A percentile compares a stretch with the other conserved stretches of the same genome.
Evolutionary conservation across 2,113 vertebrate species (phyloP).

Genomic region (Halichoeres trimaculatus): DNA sequence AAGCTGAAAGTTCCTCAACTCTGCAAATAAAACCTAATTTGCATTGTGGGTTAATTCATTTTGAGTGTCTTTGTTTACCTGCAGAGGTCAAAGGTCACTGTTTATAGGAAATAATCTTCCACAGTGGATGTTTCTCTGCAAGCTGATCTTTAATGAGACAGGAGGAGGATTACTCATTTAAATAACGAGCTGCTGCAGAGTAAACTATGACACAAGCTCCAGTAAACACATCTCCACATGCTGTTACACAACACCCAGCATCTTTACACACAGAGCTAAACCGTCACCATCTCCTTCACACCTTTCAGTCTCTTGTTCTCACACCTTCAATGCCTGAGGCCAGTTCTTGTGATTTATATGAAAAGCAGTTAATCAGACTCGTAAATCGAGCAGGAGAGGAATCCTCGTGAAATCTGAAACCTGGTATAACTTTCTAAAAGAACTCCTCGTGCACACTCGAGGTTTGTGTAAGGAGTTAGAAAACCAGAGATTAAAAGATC

Average conservation of each 20-base stretch:
- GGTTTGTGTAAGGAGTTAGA: neutral
- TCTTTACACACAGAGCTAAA: slow-evolving; percentile 24
- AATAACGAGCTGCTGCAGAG: slow-evolving; percentile 33
- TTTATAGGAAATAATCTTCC: slow-evolving; percentile 51
- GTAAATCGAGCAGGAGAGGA: slow-evolving; percentile 75
- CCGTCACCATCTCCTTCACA: neutral
- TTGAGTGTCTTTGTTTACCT: slow-evolving; percentile 17
- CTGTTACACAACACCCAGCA: slow-evolving; percentile 30
- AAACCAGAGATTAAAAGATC: no score
- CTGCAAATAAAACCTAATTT: no score
- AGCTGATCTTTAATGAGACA: slow-evolving; percentile 50
- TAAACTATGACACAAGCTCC: slow-evolving; percentile 66
- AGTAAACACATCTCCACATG: slow-evolving; percentile 55
- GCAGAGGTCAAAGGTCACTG: slow-evolving; percentile 36
- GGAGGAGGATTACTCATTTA: slow-evolving; percentile 57
- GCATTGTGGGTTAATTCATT: no score
- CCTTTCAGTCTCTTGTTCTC: slow-evolving; percentile 40
- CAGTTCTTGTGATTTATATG: slow-evolving; percentile 69
- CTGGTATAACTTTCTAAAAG: slow-evolving; percentile 45
- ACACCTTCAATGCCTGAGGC: slow-evolving; percentile 34
- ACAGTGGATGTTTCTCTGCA: slow-evolving; percentile 25
- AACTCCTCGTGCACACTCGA: slow-evolving; percentile 17
- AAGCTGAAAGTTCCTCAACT: no score
- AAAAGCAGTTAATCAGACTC: slow-evolving; percentile 80
- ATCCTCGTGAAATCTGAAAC: slow-evolving; percentile 80